Evolutionary conservation across 2,113 vertebrate genomes (phyloP).

Genomic region (Propithecus coquereli): DNA sequence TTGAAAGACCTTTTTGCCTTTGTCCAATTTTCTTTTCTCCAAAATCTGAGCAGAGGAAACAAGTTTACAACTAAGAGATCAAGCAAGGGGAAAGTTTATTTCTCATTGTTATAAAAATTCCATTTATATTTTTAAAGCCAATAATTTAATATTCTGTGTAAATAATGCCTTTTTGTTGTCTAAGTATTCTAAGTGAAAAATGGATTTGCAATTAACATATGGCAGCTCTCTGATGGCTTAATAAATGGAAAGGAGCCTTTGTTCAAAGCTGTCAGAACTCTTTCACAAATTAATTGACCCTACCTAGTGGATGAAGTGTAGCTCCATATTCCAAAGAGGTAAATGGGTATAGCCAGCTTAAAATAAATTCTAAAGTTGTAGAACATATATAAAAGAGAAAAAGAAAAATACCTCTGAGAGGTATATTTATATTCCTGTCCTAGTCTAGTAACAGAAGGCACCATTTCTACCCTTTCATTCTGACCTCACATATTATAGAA

Average conservation of each 20-base stretch:
- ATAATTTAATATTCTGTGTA: not conserved
- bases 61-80: not conserved
- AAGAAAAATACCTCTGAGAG: constrained; percentile 24
- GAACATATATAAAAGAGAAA: not conserved
- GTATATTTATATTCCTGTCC: constrained; percentile 29
- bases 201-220: constrained; percentile 27
- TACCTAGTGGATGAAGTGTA: not conserved
- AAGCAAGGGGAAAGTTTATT: not conserved
- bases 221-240: constrained; percentile 37
- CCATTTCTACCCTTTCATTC: constrained; percentile 28
- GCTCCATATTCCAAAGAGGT: not conserved
- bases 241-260: constrained; percentile 48
- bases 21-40: not conserved
- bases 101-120: constrained; percentile 1
- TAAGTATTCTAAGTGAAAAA: not conserved
- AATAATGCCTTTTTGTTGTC: constrained; percentile 27
- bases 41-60: constrained; percentile 6
- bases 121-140: not conserved
- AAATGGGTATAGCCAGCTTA: not conserved
- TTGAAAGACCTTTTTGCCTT: not conserved
- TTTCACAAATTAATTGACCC: constrained; percentile 65
- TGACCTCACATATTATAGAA: constrained; percentile 23
- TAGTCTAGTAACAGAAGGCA: not conserved
- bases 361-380: constrained; percentile 57
- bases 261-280: not conserved